Conservation (phyloP, 2,888 invertebrate species). For the Rapana venosa region DNA sequence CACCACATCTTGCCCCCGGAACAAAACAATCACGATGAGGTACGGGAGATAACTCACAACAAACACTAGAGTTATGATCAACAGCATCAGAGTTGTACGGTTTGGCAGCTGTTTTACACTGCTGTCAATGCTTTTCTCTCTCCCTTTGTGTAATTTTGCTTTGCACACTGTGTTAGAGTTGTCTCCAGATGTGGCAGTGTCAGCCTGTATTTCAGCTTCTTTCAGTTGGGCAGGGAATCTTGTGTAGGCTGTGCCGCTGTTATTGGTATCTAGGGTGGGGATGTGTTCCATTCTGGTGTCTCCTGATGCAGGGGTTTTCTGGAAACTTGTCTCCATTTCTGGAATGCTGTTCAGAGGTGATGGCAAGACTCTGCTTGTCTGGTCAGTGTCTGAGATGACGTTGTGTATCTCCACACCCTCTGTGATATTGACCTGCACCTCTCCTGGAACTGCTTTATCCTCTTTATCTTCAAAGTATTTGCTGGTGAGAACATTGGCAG, state of each 20-base stretch:
- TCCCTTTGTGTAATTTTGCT: too few relatives aligned
- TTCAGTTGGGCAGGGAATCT: not conserved
- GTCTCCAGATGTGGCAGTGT: not conserved
- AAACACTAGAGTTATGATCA: not conserved
- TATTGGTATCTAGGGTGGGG: not conserved
- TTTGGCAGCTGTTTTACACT: not conserved
- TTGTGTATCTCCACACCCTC: not conserved
- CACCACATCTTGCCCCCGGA: not conserved
- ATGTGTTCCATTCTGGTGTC: not conserved
- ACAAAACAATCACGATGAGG: not conserved
- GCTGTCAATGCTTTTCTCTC: not conserved
- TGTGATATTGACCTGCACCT: not conserved
- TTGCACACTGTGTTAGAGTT: too few relatives aligned
- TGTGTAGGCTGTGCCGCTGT: not conserved
- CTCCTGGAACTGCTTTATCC: not conserved
- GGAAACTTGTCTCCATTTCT: not conserved
- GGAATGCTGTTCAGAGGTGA: not conserved
- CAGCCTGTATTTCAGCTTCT: not conserved
- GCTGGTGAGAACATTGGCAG: not conserved
- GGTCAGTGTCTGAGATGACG: not conserved
- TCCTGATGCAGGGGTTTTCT: not conserved
- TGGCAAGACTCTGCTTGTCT: not conserved
- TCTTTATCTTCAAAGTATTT: not conserved
- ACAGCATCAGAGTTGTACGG: constrained; percentile 25
- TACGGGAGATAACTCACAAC: constrained; percentile 20